Conservation (phyloP, 2,888 invertebrate genomes). For the Macaria liturata region DNA sequence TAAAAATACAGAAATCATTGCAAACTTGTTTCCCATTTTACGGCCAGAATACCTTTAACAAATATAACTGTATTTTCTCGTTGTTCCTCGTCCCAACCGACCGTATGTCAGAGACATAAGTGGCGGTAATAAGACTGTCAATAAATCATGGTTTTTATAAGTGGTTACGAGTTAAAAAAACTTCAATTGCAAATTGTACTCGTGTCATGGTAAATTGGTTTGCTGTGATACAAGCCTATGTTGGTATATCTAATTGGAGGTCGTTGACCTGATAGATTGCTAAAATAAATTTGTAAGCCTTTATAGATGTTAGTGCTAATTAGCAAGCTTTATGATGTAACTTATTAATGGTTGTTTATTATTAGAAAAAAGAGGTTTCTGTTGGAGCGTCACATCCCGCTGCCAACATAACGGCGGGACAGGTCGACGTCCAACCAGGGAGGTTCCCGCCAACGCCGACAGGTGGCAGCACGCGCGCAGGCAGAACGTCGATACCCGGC, state of each 20-base stretch:
- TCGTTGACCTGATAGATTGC: conserved; percentile 10
- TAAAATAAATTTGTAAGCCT: too few species aligned
- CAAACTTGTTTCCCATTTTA: conserved; percentile 7
- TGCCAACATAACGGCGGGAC: too few species aligned
- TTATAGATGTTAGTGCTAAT: too few species aligned
- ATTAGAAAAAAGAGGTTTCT: too few species aligned
- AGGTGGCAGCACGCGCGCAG: too few species aligned
- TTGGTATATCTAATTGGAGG: conserved; percentile 16
- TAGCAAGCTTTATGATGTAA: too few species aligned
- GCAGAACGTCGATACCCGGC: too few species aligned
- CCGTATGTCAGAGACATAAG: conserved; percentile 45
- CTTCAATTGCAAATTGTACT: conserved; percentile 57
- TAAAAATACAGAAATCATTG: conserved; percentile 1
- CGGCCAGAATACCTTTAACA: background rate
- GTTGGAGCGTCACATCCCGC: too few species aligned
- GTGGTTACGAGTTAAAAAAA: conserved; percentile 42
- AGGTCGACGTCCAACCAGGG: too few species aligned
- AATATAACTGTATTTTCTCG: conserved; percentile 7
- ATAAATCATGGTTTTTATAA: conserved; percentile 63
- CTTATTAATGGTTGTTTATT: too few species aligned
- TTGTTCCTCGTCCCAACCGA: conserved; percentile 17
- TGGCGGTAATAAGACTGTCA: conserved; percentile 56
- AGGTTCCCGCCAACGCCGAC: too few species aligned
- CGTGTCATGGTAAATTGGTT: conserved; percentile 42
- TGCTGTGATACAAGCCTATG: conserved; percentile 24